phyloP scores from a whole-genome alignment of 2,113 vertebrate genomes.

The Labeo rohita region DNA sequence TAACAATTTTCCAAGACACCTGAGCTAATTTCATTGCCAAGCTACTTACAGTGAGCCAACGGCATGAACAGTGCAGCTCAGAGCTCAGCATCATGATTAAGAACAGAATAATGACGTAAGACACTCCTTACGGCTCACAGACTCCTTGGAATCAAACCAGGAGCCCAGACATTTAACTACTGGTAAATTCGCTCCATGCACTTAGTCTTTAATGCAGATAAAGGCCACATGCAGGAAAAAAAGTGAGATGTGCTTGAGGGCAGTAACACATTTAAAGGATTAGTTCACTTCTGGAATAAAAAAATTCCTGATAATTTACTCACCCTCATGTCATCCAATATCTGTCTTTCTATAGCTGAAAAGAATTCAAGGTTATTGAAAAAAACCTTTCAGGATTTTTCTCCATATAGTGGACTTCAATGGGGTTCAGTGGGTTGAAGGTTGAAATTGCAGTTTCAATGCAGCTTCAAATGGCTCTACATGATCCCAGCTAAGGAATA shows the following conservation, averaged over 20 bases:
- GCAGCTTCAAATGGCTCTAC: no score
- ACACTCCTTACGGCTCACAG: slow-evolving; percentile 8
- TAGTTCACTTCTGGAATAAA: no score
- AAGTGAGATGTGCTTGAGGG: neutral
- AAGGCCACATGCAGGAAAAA: neutral
- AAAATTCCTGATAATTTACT: no score
- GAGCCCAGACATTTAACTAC: slow-evolving; percentile 1
- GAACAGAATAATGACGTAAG: slow-evolving; percentile 5
- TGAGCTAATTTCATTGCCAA: slow-evolving; percentile 2
- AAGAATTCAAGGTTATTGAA: no score
- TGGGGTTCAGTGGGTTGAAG: no score
- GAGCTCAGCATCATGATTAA: slow-evolving; percentile 7
- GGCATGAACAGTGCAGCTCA: neutral
- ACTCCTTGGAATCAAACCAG: slow-evolving; percentile 28
- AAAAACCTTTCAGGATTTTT: no score
- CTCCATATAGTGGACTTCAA: no score
- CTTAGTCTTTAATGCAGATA: neutral
- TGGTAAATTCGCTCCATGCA: neutral
- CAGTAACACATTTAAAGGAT: no score
- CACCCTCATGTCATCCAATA: no score
- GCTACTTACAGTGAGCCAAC: neutral
- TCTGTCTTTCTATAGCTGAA: no score
- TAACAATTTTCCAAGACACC: slow-evolving; percentile 1
- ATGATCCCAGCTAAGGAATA: no score
- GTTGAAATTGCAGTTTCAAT: no score